phyloP scores from a whole-genome alignment of 2,888 invertebrate genomes.

The Tipula confusa region DNA sequence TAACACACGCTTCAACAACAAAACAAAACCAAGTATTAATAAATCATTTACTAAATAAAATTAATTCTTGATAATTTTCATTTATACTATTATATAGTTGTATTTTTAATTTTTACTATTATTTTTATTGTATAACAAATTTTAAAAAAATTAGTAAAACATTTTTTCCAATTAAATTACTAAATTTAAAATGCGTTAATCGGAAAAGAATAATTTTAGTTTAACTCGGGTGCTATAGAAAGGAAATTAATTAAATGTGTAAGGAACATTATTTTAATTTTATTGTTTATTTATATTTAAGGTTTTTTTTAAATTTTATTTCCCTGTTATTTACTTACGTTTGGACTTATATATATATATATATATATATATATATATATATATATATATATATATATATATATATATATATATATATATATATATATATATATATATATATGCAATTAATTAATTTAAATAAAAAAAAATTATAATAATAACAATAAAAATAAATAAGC shows the following conservation, averaged over 20 bases:
- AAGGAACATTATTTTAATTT: neutral
- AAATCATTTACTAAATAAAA: neutral
- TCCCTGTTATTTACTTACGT: neutral
- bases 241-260: conserved; percentile 15
- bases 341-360: neutral
- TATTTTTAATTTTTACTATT: neutral
- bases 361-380: neutral
- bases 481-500: neutral
- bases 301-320: neutral
- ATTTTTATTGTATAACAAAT: neutral
- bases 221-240: conserved; percentile 30
- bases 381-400: neutral
- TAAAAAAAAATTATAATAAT: neutral
- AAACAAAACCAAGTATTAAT: neutral
- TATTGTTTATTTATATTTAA: neutral
- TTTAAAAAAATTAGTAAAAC: neutral
- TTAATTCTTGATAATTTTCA: neutral
- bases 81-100: neutral
- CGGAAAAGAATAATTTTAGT: neutral
- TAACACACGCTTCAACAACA: neutral
- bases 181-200: neutral
- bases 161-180: neutral
- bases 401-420: neutral
- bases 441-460: neutral
- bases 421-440: neutral